Percentiles rank a stretch among this genome's conserved stretches.
These are phyloP conservation scores for Epizoanthus fatuus DNA, from an alignment of 92 coral and sea anemone species.

Conservation along the genomic window DNA sequence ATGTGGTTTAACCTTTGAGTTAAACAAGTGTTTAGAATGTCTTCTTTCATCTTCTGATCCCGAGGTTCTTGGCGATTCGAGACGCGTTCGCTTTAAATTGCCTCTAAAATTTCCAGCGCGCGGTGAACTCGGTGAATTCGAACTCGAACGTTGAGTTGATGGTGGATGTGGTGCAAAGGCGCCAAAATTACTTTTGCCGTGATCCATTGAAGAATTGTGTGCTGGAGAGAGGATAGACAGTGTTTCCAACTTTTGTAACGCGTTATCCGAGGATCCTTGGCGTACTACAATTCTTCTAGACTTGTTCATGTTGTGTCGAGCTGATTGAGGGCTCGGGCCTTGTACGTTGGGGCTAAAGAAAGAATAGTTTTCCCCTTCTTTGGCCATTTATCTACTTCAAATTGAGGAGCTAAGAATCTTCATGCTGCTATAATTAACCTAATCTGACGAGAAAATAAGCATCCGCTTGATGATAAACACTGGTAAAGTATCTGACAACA, in stretches of 20 bases:
- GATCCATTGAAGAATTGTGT: constrained; percentile 22
- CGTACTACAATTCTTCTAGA: constrained; percentile 42
- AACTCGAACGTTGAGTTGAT: constrained; percentile 66
- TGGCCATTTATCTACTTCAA: constrained; percentile 11
- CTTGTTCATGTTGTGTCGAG: constrained; percentile 47
- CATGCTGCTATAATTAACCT: constrained; percentile 1
- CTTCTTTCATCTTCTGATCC: constrained; percentile 87
- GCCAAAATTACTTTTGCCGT: constrained; percentile 38
- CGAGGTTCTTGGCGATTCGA: constrained; percentile 81
- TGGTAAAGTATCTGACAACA: too few species aligned
- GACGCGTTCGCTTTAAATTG: constrained; percentile 66
- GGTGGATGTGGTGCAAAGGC: constrained; percentile 88
- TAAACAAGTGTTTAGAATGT: constrained; percentile 60
- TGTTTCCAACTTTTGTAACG: constrained; percentile 53
- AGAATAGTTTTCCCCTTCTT: constrained; percentile 79
- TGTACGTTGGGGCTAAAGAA: constrained; percentile 80
- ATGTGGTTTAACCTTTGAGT: constrained; percentile 55
- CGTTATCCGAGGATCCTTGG: constrained; percentile 60
- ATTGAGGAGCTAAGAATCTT: not conserved
- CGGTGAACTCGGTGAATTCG: constrained; percentile 41
- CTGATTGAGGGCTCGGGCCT: constrained; percentile 44
- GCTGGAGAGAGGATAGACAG: constrained; percentile 65
- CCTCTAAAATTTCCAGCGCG: constrained; percentile 75
- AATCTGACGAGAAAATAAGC: not conserved
- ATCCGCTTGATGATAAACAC: not conserved